Base-by-base conservation (phyloP, 53 echinoderm and acorn worm genomes). In the Temnopleurus reevesii region DNA sequence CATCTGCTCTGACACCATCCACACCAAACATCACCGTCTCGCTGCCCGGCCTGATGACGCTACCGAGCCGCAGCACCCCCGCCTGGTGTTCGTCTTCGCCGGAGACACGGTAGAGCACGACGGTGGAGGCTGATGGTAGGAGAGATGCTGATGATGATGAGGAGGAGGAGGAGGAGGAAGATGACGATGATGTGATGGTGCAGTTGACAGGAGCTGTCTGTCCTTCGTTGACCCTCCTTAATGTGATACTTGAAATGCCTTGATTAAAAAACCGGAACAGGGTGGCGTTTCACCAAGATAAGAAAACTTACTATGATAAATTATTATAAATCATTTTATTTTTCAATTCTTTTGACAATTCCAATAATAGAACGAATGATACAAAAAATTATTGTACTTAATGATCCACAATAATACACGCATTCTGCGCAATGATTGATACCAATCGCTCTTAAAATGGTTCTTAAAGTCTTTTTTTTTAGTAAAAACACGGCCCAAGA, bases 201-300 rank as follows among this genome's bases (percentile, higher is more conserved):
- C 88, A 87, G 45, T 87, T 87, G 53, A 87, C 9, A 18, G 18
- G 3, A 15, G 88, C 65, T 12, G 76, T 87, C 36, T 87, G 88
- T 18, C 88, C 88, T 2, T 12, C 46, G 71, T 87, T 87, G 0
- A 87, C 88, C 19, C 36, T 45, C 3, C 7, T 49, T 17, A 34
- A 30, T n/a, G 88, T 87, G 9, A 87, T 4, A 12, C 88, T 34
- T 12, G 53, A 31, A 12, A 87, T 66, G 23, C 66, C 88, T 71
- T 45, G 57, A 21, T 1, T 55, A 83, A 15, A 55, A n/a, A 36
- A 81, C 23, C n/a, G n/a, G n/a, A n/a, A n/a, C n/a, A n/a, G n/a
- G n/a, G n/a, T n/a, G n/a, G n/a, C n/a, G n/a, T n/a, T n/a, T n/a
- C n/a, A n/a, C n/a, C n/a, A n/a, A n/a, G n/a, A n/a, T n/a, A n/a